A percentile compares a stretch with the other conserved stretches of the same genome.
Conservation (phyloP, 2,113 vertebrate genomes). For the Thalassarche chlororhynchos region DNA sequence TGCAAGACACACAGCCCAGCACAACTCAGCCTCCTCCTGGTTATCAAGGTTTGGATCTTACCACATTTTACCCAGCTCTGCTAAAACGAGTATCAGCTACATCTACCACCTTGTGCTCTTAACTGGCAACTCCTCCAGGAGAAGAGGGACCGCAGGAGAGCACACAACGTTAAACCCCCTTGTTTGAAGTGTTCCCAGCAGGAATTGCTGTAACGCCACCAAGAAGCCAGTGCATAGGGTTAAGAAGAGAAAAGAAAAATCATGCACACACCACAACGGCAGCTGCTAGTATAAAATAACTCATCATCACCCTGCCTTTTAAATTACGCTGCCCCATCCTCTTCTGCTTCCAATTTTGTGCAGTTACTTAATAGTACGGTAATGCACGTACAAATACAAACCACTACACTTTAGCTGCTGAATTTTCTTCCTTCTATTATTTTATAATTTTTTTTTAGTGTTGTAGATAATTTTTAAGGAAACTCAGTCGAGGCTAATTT, state of each 20-base stretch:
- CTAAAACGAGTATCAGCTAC: background rate
- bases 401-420: background rate
- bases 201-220: background rate
- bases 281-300: background rate
- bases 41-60: background rate
- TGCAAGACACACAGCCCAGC: background rate
- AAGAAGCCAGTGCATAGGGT: accelerated
- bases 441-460: background rate
- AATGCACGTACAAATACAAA: background rate
- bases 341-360: background rate
- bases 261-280: background rate
- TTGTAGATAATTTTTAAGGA: background rate
- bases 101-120: background rate
- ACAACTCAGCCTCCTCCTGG: background rate
- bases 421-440: background rate
- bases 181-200: background rate
- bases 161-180: accelerated
- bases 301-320: background rate
- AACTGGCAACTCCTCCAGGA: background rate
- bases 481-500: background rate
- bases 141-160: background rate
- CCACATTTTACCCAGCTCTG: background rate
- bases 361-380: background rate
- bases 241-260: background rate
- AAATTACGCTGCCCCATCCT: background rate